These are phyloP conservation scores for Agriopis leucophaearia DNA, from an alignment of 2,888 invertebrate species.

Conservation along the genomic window DNA sequence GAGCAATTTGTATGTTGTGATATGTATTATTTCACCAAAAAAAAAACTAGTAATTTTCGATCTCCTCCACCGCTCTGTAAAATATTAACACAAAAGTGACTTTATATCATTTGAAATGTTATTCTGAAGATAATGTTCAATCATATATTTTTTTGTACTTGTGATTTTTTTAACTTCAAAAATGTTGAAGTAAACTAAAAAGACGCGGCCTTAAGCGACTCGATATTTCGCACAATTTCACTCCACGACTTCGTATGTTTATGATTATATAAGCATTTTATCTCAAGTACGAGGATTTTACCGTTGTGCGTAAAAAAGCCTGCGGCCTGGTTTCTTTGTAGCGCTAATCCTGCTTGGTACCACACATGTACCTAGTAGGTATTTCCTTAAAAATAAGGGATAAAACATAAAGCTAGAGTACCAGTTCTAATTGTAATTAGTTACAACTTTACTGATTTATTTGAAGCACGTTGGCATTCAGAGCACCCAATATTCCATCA, in stretches of 20 bases:
- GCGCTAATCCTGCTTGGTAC: background rate
- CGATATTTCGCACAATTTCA: constrained; percentile 36
- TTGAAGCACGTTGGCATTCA: background rate
- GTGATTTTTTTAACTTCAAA: too few relatives aligned
- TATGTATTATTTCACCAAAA: too few relatives aligned
- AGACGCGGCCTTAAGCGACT: constrained; percentile 3
- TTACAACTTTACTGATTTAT: background rate
- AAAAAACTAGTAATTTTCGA: too few relatives aligned
- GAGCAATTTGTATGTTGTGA: too few relatives aligned
- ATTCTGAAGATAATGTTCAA: too few relatives aligned
- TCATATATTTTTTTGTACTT: too few relatives aligned
- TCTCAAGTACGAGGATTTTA: constrained; percentile 1
- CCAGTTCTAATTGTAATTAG: background rate
- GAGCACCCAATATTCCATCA: background rate
- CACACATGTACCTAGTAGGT: too few relatives aligned
- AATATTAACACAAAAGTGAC: too few relatives aligned
- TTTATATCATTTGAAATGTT: too few relatives aligned
- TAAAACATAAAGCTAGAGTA: background rate
- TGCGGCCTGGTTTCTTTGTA: constrained; percentile 4
- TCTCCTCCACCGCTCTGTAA: too few relatives aligned
- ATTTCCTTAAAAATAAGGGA: background rate
- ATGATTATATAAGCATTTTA: constrained; percentile 24
- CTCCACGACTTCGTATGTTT: constrained; percentile 25
- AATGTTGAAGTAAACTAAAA: too few relatives aligned
- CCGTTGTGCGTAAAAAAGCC: background rate